Evolutionary conservation across 2,113 vertebrate species (phyloP).

Genomic region (Takifugu bimaculatus): DNA sequence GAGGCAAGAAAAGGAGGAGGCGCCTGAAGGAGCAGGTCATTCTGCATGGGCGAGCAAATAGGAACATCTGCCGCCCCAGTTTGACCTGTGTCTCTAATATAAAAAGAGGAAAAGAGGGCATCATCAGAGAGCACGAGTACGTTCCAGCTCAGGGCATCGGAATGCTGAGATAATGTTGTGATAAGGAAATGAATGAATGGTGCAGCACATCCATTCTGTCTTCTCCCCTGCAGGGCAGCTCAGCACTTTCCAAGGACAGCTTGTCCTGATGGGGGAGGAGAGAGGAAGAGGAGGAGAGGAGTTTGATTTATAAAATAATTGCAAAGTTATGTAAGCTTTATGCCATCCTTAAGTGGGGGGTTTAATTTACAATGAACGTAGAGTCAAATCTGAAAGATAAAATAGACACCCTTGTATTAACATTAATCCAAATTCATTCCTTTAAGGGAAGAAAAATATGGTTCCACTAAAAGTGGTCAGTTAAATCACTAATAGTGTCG

Average conservation of each 20-base stretch:
- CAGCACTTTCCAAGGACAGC: slow-evolving; percentile 44
- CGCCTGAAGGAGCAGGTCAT: slow-evolving; percentile 63
- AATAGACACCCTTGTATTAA: no score
- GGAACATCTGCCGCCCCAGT: slow-evolving; percentile 67
- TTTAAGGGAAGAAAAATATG: no score
- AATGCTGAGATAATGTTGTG: slow-evolving; percentile 73
- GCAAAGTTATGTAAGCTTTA: slow-evolving; percentile 7
- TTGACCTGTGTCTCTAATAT: slow-evolving; percentile 59
- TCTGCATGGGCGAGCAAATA: slow-evolving; percentile 68
- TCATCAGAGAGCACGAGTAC: slow-evolving; percentile 58
- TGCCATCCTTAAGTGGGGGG: background rate
- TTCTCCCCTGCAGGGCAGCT: slow-evolving; percentile 13
- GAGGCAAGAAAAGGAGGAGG: slow-evolving; percentile 50
- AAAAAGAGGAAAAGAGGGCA: slow-evolving; percentile 35
- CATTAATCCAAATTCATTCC: no score
- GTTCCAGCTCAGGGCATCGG: slow-evolving; percentile 72
- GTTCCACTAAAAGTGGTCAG: no score
- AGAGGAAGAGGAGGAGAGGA: slow-evolving; percentile 20
- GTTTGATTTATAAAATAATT: slow-evolving; percentile 14
- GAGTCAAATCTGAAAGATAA: background rate
- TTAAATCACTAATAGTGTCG: no score
- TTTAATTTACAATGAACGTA: slow-evolving; percentile 3
- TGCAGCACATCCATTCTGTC: slow-evolving; percentile 34
- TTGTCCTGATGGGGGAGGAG: slow-evolving; percentile 3
- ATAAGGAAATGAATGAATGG: slow-evolving; percentile 60